Evolutionary conservation across 2,797 vertebrate genomes (phyloP).

Genomic region (Tauraco hartlaubi): DNA sequence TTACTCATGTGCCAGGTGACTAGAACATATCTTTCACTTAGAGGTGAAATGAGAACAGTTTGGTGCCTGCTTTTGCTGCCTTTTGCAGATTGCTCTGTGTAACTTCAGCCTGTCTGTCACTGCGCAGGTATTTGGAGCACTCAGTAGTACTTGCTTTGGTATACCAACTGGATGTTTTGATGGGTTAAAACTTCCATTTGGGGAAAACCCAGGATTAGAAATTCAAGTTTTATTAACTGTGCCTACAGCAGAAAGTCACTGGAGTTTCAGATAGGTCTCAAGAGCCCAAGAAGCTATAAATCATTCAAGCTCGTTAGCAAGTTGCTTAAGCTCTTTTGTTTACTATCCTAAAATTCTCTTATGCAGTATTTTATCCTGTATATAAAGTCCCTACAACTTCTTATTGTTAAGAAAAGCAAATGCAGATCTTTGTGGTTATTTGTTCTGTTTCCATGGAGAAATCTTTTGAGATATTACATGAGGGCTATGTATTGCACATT

Average conservation of each 20-base stretch:
- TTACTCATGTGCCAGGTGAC: background rate
- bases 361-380: background rate
- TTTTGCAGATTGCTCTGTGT: background rate
- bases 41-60: background rate
- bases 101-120: background rate
- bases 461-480: background rate
- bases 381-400: background rate
- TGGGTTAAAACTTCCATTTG: slow-evolving; percentile 35
- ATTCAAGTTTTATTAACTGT: slow-evolving; percentile 53
- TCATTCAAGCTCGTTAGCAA: slow-evolving; percentile 40
- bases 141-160: background rate
- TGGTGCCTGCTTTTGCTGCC: background rate
- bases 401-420: background rate
- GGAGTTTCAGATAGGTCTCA: slow-evolving; percentile 11
- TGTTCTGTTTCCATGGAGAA: background rate
- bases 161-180: slow-evolving; percentile 17
- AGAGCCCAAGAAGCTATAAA: slow-evolving; percentile 26
- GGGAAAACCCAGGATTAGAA: slow-evolving; percentile 30
- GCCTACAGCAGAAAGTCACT: slow-evolving; percentile 25
- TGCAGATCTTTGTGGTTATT: background rate
- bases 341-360: slow-evolving; percentile 22
- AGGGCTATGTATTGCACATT: background rate
- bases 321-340: slow-evolving; percentile 40
- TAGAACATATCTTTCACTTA: background rate
- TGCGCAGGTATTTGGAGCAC: background rate